Evolutionary conservation across 2,888 invertebrate genomes (phyloP), one percentile per base, ranked within the genome.

Genomic region (Lampropteryx suffumata): DNA sequence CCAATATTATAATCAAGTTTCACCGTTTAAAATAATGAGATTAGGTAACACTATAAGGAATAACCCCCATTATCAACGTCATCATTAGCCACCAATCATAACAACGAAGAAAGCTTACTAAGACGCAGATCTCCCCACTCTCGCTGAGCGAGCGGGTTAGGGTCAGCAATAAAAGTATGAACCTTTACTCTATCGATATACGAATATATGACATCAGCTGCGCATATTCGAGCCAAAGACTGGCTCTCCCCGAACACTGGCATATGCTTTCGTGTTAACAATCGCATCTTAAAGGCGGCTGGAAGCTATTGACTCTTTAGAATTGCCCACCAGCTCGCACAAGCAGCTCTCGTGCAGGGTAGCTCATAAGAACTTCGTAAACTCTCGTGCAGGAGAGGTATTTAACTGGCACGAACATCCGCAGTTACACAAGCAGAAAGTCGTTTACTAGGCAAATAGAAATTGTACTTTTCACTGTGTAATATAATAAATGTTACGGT

Each of bases 1-100:
- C 13, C 6, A 44, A 54, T 46, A 45, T 41, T 45, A 42, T 41
- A 46, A 49, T 49, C 27, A 49, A 46, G 45, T 54, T 54, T 54
- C 54, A 45, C 54, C 45, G 37, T 42, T 45, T 50, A 34, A 42
- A 34, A 29, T 50, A 45, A 50, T 42, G 17, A 37, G 35, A 41
- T 49, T 54, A 46, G 10, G 27, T 50, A 46, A 52, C 28, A 9
- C n/a, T 39, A 30, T 12, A 12, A 13, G 12, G 34, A 28, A 39
- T 39, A 30, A 13, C 3, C 24, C 12, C 17, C 17, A 4, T 17
- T 17, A 17, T 17, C 24, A 24, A 2, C 7, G 7, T 24, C 24
- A 24, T 24, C 24, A 24, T 6, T 7, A 1, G 24, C 5, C 24
- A 24, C 1, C 7, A 24, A 24, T 24, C 17, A 17, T 17, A 2